A percentile compares a stretch with the other conserved stretches of the same genome.
Evolutionary conservation across 2,113 vertebrate genomes (phyloP).

Genomic region (Picathartes gymnocephalus): DNA sequence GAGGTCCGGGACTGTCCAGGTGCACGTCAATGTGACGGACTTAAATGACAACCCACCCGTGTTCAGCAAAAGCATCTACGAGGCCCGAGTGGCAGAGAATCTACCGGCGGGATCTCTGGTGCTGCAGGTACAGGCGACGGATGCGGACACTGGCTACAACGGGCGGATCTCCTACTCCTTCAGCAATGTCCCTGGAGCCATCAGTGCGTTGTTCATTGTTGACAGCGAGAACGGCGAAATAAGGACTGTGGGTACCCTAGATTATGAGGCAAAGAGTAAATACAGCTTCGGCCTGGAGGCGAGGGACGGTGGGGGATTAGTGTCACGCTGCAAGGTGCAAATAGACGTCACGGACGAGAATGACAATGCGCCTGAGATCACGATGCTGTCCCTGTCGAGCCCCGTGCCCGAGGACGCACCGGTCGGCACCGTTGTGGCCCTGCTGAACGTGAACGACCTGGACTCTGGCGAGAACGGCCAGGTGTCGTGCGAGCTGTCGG

Average conservation of each 20-base stretch:
- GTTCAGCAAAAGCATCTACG: not conserved
- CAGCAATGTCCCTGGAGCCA: too few relatives aligned
- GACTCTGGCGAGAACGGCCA: too few relatives aligned
- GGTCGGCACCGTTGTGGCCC: fast-evolving
- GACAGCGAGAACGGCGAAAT: too few relatives aligned
- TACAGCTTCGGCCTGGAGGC: constrained; percentile 46
- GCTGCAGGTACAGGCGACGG: not conserved
- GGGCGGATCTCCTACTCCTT: too few relatives aligned
- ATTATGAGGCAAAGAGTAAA: too few relatives aligned
- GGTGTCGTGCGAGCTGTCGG: too few relatives aligned
- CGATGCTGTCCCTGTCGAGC: fast-evolving
- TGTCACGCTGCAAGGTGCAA: constrained; percentile 58
- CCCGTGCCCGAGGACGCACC: fast-evolving
- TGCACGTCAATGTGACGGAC: constrained; percentile 63
- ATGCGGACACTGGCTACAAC: not conserved
- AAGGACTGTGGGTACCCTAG: too few relatives aligned
- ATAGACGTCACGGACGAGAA: not conserved
- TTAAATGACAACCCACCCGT: constrained; percentile 74
- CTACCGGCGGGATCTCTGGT: too few relatives aligned
- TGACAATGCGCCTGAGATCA: not conserved
- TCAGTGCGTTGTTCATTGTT: too few relatives aligned
- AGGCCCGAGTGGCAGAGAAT: too few relatives aligned
- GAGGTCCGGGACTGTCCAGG: not conserved
- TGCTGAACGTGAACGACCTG: too few relatives aligned
- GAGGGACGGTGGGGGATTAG: constrained; percentile 68